Evolutionary conservation across 92 coral and sea anemone genomes (phyloP).

Genomic region (Meandrina meandrites): DNA sequence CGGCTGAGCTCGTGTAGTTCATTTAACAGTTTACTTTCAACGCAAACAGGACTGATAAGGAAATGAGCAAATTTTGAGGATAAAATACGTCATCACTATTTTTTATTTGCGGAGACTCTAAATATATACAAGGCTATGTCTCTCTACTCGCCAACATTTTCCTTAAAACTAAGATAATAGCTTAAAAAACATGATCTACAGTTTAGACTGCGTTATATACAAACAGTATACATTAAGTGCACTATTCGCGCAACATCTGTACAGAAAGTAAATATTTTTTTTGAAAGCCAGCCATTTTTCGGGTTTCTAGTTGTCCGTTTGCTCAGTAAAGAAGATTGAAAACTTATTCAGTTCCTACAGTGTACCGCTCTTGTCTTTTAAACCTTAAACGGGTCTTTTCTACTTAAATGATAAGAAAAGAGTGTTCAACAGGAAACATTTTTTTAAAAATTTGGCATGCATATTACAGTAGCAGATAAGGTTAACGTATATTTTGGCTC

Average conservation of each 20-base stretch:
- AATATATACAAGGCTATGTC: conserved; percentile 12
- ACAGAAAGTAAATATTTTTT: not conserved
- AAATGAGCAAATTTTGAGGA: no score
- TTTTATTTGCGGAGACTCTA: not conserved
- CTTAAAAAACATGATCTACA: not conserved
- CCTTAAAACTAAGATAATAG: not conserved
- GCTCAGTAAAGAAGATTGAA: not conserved
- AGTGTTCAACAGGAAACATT: no score
- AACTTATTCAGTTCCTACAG: not conserved
- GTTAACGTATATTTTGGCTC: not conserved
- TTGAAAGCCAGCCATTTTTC: not conserved
- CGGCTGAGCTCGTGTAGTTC: no score
- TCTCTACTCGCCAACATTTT: not conserved
- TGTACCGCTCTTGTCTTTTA: not conserved
- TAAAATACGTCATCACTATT: not conserved
- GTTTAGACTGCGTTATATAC: conserved; percentile 13
- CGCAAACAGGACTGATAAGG: no score
- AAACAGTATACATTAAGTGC: not conserved
- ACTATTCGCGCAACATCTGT: no score
- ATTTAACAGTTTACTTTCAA: no score
- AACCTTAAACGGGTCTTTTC: not conserved
- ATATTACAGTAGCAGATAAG: not conserved
- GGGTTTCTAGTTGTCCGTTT: not conserved
- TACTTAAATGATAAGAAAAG: no score
- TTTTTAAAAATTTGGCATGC: not conserved